A percentile compares a stretch with the other conserved stretches of the same genome.
These are phyloP conservation scores for Napeogenes inachia DNA, from an alignment of 2,888 invertebrate genomes.

Conservation along the genomic window DNA sequence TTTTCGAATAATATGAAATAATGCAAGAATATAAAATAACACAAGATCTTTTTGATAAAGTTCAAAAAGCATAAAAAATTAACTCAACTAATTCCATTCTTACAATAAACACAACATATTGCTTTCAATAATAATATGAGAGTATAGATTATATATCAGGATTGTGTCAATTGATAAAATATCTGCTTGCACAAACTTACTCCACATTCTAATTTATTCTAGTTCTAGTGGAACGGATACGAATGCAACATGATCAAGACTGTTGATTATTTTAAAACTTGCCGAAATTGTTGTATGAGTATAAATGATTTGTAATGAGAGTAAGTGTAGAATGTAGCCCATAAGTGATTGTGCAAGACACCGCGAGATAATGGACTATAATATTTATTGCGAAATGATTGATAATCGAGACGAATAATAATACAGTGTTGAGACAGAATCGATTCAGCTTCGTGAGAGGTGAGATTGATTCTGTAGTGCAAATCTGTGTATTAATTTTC, in stretches of 20 bases:
- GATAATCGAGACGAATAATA: constrained; percentile 33
- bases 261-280: background rate
- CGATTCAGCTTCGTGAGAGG: constrained; percentile 55
- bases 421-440: constrained; percentile 49
- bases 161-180: no score
- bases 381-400: constrained; percentile 35
- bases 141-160: no score
- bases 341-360: constrained; percentile 22
- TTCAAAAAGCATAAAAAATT: no score
- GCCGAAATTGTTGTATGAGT: background rate
- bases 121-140: no score
- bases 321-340: background rate
- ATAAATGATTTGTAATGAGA: background rate
- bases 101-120: no score
- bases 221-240: background rate
- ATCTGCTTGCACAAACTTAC: background rate
- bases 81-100: no score
- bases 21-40: no score
- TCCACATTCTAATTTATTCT: background rate
- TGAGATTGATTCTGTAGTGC: constrained; percentile 53
- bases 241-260: background rate
- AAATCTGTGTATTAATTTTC: constrained; percentile 54
- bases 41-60: no score
- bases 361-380: constrained; percentile 29
- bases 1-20: no score